Evolutionary conservation across 2,797 vertebrate genomes (phyloP), one percentile per base, ranked within the genome.

Genomic region (Platyrinchus mystaceus): DNA sequence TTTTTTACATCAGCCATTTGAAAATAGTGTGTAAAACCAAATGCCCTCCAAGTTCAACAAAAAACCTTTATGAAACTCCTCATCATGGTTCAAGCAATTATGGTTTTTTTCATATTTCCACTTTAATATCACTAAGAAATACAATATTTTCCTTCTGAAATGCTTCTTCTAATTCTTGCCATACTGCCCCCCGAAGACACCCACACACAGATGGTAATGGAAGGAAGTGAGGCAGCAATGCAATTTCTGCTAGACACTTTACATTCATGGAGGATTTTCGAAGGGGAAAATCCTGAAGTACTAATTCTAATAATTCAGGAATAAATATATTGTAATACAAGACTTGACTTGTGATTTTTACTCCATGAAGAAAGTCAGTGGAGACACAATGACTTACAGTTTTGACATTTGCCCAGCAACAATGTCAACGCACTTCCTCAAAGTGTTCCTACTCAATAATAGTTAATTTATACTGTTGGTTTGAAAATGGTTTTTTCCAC

Each of bases 141-240:
- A 87, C 9, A 39, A 7, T 81, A 69, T 94, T 95, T 97, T 87
- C 55, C n/a, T 89, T 79, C 46, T 59, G 20, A 92, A 91, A 87
- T 21, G 10, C 11, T 87, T 89, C 47, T 88, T 83, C 67, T 90
- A 89, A 90, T 84, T 96, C 78, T 83, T 93, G 58, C 36, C 43
- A 55, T 81, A 64, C 80, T 94, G 82, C 36, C 50, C 92, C 69
- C 73, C 41, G 63, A 92, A 95, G 83, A 95, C 91, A 86, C 92
- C 94, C 92, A 93, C 94, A 37, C 82, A 88, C 89, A 95, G 73
- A 96, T 93, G 94, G 89, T 83, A 91, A 55, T 49, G n/a, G 73
- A 88, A 95, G 82, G 75, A 95, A 92, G 64, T 41, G 62, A 95
- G 44, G 53, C 47, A 93, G 76, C 50, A 69, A 55, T 92, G 28